A percentile compares a stretch with the other conserved stretches of the same genome.
Conservation (phyloP, 2,113 vertebrate species). For the Melierax canorus region DNA sequence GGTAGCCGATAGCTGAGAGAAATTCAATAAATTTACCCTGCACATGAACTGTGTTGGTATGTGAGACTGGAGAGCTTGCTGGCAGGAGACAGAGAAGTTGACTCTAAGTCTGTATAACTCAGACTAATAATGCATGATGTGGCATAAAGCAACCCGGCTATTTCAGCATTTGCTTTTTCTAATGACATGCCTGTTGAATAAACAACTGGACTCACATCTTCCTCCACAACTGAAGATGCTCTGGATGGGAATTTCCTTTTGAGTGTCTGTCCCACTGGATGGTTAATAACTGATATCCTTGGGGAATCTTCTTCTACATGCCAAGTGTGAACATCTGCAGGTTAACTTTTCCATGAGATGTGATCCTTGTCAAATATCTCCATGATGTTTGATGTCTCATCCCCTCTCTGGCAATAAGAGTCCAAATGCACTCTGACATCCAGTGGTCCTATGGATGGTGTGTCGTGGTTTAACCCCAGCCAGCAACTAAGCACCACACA, state of each 20-base stretch:
- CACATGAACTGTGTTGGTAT: neutral
- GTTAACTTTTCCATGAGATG: neutral
- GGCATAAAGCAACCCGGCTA: neutral
- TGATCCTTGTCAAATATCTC: neutral
- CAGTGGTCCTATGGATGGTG: neutral
- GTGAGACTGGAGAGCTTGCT: neutral
- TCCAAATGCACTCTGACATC: neutral
- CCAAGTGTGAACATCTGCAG: neutral
- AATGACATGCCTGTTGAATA: neutral
- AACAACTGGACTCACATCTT: neutral
- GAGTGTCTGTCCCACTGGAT: neutral
- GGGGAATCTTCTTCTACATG: neutral
- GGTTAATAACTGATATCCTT: neutral
- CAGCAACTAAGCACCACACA: too few species aligned
- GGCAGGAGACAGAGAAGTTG: neutral
- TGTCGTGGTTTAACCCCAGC: too few species aligned
- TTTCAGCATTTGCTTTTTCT: neutral
- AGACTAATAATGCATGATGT: neutral
- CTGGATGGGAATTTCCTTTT: neutral
- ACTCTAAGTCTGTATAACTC: neutral
- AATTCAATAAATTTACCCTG: constrained; percentile 17
- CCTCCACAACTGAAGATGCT: neutral
- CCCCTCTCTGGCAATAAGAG: neutral
- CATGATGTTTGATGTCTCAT: neutral
- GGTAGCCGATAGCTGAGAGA: neutral